A percentile compares a stretch with the other conserved stretches of the same genome.
These are phyloP conservation scores for Epistrophe grossulariae DNA, from an alignment of 2,888 invertebrate genomes.

Conservation along the genomic window DNA sequence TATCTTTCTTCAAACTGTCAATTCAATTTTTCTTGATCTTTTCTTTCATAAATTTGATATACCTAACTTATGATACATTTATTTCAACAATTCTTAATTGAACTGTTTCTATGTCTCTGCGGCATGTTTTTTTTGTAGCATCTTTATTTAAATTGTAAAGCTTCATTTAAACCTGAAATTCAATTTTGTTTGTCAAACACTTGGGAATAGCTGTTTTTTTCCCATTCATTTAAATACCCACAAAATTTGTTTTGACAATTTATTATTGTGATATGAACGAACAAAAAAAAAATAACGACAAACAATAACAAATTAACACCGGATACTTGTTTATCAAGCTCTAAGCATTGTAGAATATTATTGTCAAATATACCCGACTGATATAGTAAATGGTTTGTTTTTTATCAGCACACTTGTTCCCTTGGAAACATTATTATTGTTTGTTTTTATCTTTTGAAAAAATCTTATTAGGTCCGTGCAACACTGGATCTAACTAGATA, in stretches of 20 bases:
- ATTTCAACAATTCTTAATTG: too few relatives aligned
- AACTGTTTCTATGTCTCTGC: too few relatives aligned
- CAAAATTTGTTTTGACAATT: conserved; percentile 16
- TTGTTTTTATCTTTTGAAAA: conserved; percentile 39
- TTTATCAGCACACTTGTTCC: conserved; percentile 18
- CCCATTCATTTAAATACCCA: neutral
- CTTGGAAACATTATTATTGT: conserved; percentile 27
- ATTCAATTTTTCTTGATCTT: too few relatives aligned
- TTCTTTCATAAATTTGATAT: too few relatives aligned
- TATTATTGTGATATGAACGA: neutral
- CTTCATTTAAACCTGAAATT: neutral
- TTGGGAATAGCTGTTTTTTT: neutral
- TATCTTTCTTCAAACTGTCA: too few relatives aligned
- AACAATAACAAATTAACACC: conserved; percentile 39
- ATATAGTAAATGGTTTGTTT: conserved; percentile 14
- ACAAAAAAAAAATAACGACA: conserved; percentile 3
- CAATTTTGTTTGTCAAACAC: neutral
- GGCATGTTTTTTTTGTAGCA: too few relatives aligned
- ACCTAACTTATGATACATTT: too few relatives aligned
- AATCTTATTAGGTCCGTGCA: conserved; percentile 33
- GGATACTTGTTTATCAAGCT: conserved; percentile 52
- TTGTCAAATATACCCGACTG: conserved; percentile 32
- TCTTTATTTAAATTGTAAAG: too few relatives aligned
- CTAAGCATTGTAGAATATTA: conserved; percentile 29
- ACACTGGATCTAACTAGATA: conserved; percentile 36